Evolutionary conservation across 2,888 invertebrate genomes (phyloP).

Genomic region (Marronus borbonicus): DNA sequence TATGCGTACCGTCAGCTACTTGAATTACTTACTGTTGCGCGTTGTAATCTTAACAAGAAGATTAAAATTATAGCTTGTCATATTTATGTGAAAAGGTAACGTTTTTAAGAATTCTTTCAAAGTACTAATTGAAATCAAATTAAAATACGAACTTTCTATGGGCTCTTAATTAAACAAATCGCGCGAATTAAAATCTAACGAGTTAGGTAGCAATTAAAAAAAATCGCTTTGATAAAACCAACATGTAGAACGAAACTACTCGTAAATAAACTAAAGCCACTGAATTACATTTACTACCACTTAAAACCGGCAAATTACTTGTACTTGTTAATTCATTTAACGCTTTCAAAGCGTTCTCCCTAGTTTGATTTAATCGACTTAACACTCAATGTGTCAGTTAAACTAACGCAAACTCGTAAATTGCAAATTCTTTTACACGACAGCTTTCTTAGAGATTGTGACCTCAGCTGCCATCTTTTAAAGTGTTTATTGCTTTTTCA

Average conservation of each 20-base stretch:
- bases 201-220: not conserved
- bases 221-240: not conserved
- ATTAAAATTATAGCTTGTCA: slow-evolving; percentile 33
- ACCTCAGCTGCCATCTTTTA: not conserved
- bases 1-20: not conserved
- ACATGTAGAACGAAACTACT: not conserved
- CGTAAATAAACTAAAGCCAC: not conserved
- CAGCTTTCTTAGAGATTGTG: not conserved
- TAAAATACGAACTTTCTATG: not conserved
- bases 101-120: not conserved
- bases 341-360: not conserved
- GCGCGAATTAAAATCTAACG: not conserved
- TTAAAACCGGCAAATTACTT: not conserved
- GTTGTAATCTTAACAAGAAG: slow-evolving; percentile 1
- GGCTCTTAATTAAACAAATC: not conserved
- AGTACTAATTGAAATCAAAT: not conserved
- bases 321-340: not conserved
- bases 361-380: not conserved
- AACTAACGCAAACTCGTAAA: not conserved
- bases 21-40: not conserved
- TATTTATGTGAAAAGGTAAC: not conserved
- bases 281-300: not conserved
- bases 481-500: not conserved
- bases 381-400: not conserved
- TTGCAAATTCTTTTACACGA: not conserved